phyloP scores from a whole-genome alignment of 2,888 invertebrate genomes.

The Ariolimax columbianus region DNA sequence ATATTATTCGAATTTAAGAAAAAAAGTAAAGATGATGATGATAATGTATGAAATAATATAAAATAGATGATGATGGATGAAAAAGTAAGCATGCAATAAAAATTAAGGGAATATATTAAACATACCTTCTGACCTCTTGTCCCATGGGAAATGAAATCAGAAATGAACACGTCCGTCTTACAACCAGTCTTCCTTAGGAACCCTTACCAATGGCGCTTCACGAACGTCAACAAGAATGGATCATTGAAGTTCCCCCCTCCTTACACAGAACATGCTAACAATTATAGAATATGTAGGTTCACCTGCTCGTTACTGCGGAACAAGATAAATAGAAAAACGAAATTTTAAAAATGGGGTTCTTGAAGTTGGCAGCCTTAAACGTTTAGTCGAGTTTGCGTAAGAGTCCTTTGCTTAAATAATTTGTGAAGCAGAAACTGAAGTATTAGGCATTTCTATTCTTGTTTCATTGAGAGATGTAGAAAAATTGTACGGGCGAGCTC shows the following conservation, averaged over 20 bases:
- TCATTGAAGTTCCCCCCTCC: background rate
- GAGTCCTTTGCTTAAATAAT: background rate
- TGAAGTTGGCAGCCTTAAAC: background rate
- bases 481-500: no score
- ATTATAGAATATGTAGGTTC: background rate
- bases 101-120: no score
- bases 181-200: no score
- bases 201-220: no score
- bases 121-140: background rate
- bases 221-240: background rate
- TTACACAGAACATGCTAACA: background rate
- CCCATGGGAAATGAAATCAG: background rate
- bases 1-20: background rate
- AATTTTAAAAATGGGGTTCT: background rate
- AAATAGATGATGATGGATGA: no score
- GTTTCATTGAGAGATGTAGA: background rate
- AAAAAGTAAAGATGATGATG: background rate
- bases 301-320: background rate
- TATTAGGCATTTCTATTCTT: background rate
- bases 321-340: background rate
- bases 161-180: background rate
- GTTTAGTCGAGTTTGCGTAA: background rate
- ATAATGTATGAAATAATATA: no score
- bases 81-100: no score
- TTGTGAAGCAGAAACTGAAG: background rate